Base-by-base conservation (phyloP, 2,888 invertebrate species). In the Mimas tiliae region DNA sequence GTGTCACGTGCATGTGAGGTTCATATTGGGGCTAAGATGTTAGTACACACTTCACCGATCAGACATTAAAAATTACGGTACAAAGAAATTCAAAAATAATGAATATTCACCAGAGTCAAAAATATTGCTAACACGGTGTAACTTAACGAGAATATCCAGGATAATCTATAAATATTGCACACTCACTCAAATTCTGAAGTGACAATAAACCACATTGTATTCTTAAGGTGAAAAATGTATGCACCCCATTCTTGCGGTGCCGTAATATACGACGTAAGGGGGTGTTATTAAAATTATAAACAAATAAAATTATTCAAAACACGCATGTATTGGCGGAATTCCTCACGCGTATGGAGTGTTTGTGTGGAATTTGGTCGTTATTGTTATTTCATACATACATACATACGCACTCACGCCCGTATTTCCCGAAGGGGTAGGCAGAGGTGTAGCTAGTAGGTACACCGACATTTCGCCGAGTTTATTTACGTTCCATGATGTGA, bases 221-320 rank as follows among this genome's bases (percentile, higher is more conserved):
- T 77, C 75, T 76, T 72, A 79, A 79, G 76, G 85, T 87, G 90
- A 90, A 90, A 91, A 92, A 92, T 91, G 86, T 88, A 88, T 87
- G 85, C 88, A 84, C 89, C 89, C 89, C 82, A 64, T 11, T 38
- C 71, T 73, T 65, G 72, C 69, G 63, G 66, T 16, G 62, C 69
- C 68, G 77, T 76, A 80, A 85, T 82, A 84, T 84, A 83, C 78
- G 81, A 70, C 79, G 83, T 76, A 79, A 77, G 75, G 88, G 50
- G 90, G 90, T 86, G 90, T 90, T 92, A 93, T 93, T 92, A 92
- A 91, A 92, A 91, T 92, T 91, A 91, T 90, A 91, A 91, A 92
- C 91, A 92, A 91, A 92, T 92, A 92, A 90, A 89, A 91, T 90
- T 91, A 91, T 91, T 89, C 91, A 83, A 79, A 72, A 79, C 82